Conservation (phyloP, 2,113 vertebrate species). For the Microcebus ravelobensis region DNA sequence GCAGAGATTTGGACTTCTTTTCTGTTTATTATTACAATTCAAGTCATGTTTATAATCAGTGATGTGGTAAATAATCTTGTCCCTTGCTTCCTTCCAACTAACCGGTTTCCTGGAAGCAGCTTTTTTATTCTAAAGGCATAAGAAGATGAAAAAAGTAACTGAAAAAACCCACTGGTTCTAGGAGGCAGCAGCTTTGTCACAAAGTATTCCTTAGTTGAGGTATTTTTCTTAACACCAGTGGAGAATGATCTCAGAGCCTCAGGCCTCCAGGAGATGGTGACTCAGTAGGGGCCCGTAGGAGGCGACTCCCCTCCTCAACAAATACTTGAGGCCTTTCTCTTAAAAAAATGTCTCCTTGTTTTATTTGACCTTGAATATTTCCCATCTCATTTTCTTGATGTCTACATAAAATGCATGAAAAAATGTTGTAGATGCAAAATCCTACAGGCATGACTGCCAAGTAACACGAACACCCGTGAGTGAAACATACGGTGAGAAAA, state of each 20-base stretch:
- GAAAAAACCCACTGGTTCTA: neutral
- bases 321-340: neutral
- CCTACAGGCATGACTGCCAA: neutral
- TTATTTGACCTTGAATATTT: neutral
- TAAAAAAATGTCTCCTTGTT: neutral
- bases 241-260: neutral
- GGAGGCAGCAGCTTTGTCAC: neutral
- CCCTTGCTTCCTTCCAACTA: constrained; percentile 47
- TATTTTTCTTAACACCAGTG: neutral
- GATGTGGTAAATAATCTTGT: constrained; percentile 61
- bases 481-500: neutral
- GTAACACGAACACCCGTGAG: neutral
- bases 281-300: fast-evolving
- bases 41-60: constrained; percentile 54
- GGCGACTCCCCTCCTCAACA: neutral
- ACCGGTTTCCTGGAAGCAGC: constrained; percentile 27
- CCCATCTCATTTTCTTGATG: constrained; percentile 3
- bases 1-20: constrained; percentile 37
- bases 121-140: constrained; percentile 27
- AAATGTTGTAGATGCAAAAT: neutral
- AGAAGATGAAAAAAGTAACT: neutral
- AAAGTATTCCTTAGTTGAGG: neutral
- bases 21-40: constrained; percentile 44
- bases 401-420: neutral
- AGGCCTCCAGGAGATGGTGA: neutral